A percentile compares a stretch with the other conserved stretches of the same genome.
Conservation (phyloP, 2,797 vertebrate species). For the Fistularia tabacaria region DNA sequence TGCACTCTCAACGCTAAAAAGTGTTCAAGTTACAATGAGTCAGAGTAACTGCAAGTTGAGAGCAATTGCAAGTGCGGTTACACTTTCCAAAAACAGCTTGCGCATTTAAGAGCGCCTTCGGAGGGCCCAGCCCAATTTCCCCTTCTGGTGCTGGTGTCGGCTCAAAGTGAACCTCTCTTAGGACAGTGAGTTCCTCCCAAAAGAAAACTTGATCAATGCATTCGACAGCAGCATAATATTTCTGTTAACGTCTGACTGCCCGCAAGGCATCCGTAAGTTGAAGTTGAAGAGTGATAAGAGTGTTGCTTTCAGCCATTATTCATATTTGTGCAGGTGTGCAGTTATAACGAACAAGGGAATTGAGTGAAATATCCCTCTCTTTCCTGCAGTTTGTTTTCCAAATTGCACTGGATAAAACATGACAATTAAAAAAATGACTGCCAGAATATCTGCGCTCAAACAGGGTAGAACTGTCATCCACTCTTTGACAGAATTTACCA, state of each 20-base stretch:
- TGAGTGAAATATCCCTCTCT: slow-evolving; percentile 13
- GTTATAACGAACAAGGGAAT: slow-evolving; percentile 13
- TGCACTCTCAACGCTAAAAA: no score
- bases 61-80: no score
- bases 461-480: slow-evolving; percentile 18
- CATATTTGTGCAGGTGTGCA: neutral
- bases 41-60: no score
- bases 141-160: no score
- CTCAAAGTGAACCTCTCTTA: neutral
- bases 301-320: neutral
- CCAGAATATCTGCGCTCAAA: slow-evolving; percentile 24
- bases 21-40: no score
- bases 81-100: no score
- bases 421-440: slow-evolving; percentile 43
- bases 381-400: slow-evolving; percentile 9
- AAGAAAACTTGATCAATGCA: slow-evolving; percentile 36
- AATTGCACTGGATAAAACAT: slow-evolving; percentile 34
- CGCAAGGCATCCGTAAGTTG: slow-evolving; percentile 7
- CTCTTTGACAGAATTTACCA: slow-evolving; percentile 23
- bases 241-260: slow-evolving; percentile 33
- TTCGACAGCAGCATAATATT: slow-evolving; percentile 32
- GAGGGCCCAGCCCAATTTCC: no score
- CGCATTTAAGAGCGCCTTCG: no score
- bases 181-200: slow-evolving; percentile 28
- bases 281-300: slow-evolving; percentile 2